Evolutionary conservation across 35 echinoderm and acorn worm species (phyloP).

Genomic region (Ptychodera flava): DNA sequence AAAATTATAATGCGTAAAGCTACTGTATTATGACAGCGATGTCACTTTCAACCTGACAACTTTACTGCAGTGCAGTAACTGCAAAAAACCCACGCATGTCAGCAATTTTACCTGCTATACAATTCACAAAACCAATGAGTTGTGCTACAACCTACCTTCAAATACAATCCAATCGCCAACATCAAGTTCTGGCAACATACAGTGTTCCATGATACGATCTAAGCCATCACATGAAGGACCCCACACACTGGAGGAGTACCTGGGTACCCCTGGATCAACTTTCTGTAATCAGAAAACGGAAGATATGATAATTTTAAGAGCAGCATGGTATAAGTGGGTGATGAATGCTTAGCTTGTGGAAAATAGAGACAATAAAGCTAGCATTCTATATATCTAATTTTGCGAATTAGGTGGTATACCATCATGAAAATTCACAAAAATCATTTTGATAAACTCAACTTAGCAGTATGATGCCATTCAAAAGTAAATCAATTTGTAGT

Average conservation of each 20-base stretch:
- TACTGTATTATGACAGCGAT: not conserved
- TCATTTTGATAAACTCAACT: too few relatives aligned
- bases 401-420: not conserved
- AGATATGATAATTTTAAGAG: not conserved
- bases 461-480: too few relatives aligned
- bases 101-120: not conserved
- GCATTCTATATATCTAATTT: not conserved
- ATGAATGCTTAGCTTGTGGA: too few relatives aligned
- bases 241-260: conserved; percentile 79
- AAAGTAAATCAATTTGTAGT: too few relatives aligned
- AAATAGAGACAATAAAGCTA: too few relatives aligned
- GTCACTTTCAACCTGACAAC: not conserved
- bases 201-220: conserved; percentile 81
- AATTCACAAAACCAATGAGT: not conserved
- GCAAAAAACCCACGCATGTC: not conserved
- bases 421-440: too few relatives aligned
- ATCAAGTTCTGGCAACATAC: conserved; percentile 54
- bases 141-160: conserved; percentile 32
- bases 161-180: conserved; percentile 88
- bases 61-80: not conserved
- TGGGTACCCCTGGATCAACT: conserved; percentile 13
- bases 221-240: conserved; percentile 90
- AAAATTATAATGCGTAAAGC: not conserved
- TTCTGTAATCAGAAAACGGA: conserved; percentile 24
- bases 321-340: not conserved